These are phyloP conservation scores for Erebia ligea DNA, from an alignment of 2,888 invertebrate genomes.

Conservation along the genomic window DNA sequence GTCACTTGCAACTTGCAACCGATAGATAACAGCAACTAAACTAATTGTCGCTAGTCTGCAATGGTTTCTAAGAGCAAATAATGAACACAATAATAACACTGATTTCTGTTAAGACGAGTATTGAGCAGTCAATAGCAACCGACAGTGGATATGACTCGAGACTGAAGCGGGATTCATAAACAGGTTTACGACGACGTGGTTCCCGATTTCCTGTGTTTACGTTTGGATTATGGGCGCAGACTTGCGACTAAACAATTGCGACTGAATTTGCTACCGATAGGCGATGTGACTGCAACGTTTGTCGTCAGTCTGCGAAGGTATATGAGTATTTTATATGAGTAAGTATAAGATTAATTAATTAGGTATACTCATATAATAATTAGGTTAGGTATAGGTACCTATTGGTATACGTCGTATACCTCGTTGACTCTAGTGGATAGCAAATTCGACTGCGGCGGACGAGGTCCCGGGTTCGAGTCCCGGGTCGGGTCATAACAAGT, in stretches of 20 bases:
- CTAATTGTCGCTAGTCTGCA: constrained; percentile 1
- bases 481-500: too few species aligned
- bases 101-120: background rate
- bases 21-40: background rate
- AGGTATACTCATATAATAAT: too few species aligned
- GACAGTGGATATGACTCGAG: constrained; percentile 43
- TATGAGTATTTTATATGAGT: too few species aligned
- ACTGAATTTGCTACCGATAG: too few species aligned
- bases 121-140: constrained; percentile 19
- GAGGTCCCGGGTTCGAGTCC: too few species aligned
- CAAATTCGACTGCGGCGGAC: too few species aligned
- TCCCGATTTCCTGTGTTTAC: constrained; percentile 65
- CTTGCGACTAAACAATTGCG: constrained; percentile 5
- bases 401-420: too few species aligned
- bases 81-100: background rate
- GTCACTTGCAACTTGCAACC: background rate
- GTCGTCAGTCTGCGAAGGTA: too few species aligned
- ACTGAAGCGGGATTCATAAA: constrained; percentile 55
- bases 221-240: constrained; percentile 7
- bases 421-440: too few species aligned
- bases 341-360: too few species aligned
- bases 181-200: constrained; percentile 52
- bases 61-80: background rate
- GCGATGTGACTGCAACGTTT: too few species aligned
- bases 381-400: background rate